Evolutionary conservation across 2,113 vertebrate genomes (phyloP).

Genomic region (Willisornis vidua): DNA sequence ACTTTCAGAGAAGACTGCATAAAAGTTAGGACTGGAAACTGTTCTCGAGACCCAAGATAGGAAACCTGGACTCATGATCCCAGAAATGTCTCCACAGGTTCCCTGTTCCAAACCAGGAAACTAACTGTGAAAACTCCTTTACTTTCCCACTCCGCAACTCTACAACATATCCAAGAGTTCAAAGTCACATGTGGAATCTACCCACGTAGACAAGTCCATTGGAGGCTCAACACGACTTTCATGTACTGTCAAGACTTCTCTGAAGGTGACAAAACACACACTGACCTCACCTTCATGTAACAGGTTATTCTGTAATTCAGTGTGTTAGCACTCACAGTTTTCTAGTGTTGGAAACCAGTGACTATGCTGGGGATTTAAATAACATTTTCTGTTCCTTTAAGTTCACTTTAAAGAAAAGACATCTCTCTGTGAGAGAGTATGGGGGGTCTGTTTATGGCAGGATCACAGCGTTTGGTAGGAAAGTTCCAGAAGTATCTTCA

Average conservation of each 20-base stretch:
- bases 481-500: neutral
- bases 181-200: neutral
- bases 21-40: neutral
- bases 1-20: neutral
- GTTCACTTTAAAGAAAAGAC: neutral
- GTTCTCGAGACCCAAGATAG: rapidly evolving
- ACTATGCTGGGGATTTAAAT: neutral
- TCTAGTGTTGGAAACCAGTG: neutral
- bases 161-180: neutral
- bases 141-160: neutral
- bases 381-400: neutral
- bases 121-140: neutral
- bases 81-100: neutral
- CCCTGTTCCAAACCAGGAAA: neutral
- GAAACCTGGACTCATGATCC: neutral
- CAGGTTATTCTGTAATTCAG: neutral
- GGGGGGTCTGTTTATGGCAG: neutral
- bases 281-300: neutral
- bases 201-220: rapidly evolving
- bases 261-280: neutral
- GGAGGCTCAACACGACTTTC: neutral
- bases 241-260: neutral
- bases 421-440: rapidly evolving
- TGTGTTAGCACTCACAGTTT: neutral
- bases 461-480: neutral